Evolutionary conservation across 2,888 invertebrate genomes (phyloP), one percentile per base, ranked within the genome.

Genomic region (Thereva unica): DNA sequence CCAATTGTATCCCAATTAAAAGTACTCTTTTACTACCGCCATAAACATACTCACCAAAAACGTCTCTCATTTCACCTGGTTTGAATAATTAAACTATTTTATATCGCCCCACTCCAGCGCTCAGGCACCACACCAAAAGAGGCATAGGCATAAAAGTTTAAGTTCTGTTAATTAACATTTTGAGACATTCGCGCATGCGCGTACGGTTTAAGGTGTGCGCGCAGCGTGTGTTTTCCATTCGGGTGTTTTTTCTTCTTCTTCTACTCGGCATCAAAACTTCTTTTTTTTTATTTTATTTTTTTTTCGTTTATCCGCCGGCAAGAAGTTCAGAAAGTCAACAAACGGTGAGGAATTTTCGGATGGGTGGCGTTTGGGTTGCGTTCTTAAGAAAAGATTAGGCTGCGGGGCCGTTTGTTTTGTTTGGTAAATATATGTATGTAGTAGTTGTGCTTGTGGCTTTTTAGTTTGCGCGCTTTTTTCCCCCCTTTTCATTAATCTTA

Each of bases 271-370:
- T 37, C 41, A 23, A 23, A 23, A 23, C 23, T 23, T 23, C 23
- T 23, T 23, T 23, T 23, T 23, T 23, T 23, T 23, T 23, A 23
- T 23, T 23, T 23, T 23, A 23, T 23, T 23, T 23, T 23, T 23
- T 64, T 59, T 64, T 64, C 50, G 57, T 64, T 53, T 52, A 67
- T 64, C 59, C 53, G 64, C 64, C 64, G 59, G 53, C 54, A 12
- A 23, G 23, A 66, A 68, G 66, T 66, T 68, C 68, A 63, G 35
- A 66, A 64, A 68, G 68, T 68, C 68, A 68, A 68, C 66, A 68
- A 68, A 68, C 68, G 65, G 12, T 37, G 56, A 50, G 61, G 68
- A 68, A 68, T 68, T 66, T 66, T 42, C 38, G 49, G 42, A 53
- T 44, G 40, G 40, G 41, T 41, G 23, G 23, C 45, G 44, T 34